Conservation (phyloP, 2,113 vertebrate species). For the Lutjanus erythropterus region DNA sequence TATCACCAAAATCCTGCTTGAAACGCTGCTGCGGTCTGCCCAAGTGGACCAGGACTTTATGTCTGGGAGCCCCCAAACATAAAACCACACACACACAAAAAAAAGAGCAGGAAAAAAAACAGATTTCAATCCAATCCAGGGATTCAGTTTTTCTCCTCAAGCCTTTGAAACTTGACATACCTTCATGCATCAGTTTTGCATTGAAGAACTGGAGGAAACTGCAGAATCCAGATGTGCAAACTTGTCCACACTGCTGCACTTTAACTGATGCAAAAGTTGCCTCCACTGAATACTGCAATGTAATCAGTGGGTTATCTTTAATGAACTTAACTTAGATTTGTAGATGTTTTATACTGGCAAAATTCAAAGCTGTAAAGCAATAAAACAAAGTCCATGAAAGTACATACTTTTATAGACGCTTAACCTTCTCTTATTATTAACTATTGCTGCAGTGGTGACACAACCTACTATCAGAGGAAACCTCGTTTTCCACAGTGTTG, state of each 20-base stretch:
- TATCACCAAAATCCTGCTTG: background rate
- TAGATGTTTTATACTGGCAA: background rate
- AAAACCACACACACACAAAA: too few species aligned
- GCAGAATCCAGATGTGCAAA: conserved; percentile 3
- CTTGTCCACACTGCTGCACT: background rate
- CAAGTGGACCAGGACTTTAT: background rate
- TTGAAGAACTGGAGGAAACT: background rate
- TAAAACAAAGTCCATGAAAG: background rate
- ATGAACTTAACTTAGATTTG: background rate
- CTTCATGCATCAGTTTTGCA: background rate
- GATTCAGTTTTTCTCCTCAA: background rate
- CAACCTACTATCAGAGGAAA: background rate
- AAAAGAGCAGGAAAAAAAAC: too few species aligned
- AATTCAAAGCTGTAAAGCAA: background rate
- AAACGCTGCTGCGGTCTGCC: background rate
- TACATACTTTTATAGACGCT: background rate
- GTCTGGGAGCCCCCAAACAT: conserved; percentile 31
- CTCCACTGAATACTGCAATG: too few species aligned
- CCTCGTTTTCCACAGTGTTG: too few species aligned
- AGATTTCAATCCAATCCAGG: background rate
- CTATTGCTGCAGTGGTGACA: background rate
- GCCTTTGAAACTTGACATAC: background rate
- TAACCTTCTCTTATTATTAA: background rate
- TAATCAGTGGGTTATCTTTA: background rate
- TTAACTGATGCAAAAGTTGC: background rate